Conservation (phyloP, 2,113 vertebrate genomes). For the Indicator maculatus region DNA sequence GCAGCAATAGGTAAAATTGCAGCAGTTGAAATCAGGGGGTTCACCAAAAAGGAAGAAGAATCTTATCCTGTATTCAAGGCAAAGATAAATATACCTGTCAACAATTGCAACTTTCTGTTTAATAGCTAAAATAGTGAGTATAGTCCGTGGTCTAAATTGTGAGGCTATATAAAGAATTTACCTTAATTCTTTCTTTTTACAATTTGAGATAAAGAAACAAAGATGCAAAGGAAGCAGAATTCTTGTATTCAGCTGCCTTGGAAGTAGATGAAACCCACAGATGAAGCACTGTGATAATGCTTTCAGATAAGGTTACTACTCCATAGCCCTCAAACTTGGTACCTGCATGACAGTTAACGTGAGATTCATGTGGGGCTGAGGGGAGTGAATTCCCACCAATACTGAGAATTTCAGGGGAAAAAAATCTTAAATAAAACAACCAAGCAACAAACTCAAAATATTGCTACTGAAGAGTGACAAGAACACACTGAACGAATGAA, state of each 20-base stretch:
- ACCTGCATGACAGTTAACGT: neutral
- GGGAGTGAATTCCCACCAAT: neutral
- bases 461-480: neutral
- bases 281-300: neutral
- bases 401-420: neutral
- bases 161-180: neutral
- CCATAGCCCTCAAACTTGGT: neutral
- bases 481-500: neutral
- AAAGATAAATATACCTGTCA: neutral
- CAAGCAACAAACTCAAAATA: no score
- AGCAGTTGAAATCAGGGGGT: neutral
- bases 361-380: neutral
- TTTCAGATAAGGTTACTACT: neutral
- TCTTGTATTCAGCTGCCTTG: neutral
- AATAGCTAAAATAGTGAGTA: neutral
- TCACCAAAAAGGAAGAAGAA: neutral
- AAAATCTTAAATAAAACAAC: neutral
- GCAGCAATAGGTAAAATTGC: neutral
- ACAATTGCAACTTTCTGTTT: neutral
- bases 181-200: neutral
- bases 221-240: neutral
- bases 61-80: neutral
- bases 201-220: neutral
- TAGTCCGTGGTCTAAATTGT: accelerated
- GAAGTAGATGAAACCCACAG: neutral